These are phyloP conservation scores for Alviniconcha marisindica DNA, from an alignment of 1,140 invertebrate species.

Conservation along the genomic window DNA sequence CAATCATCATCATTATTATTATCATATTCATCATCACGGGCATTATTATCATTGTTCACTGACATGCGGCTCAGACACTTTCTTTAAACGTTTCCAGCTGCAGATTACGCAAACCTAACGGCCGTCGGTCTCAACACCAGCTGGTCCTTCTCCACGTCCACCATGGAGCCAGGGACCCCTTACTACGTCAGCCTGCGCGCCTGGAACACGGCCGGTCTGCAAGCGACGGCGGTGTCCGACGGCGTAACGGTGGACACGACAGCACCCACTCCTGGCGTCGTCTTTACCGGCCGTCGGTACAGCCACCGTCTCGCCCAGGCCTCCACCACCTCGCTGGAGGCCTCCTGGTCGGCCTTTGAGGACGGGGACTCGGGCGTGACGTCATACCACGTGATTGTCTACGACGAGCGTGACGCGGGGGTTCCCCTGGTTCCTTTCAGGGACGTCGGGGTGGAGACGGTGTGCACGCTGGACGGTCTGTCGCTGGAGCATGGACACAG, in stretches of 20 bases:
- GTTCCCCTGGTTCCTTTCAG: not conserved
- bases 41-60: too few species aligned
- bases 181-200: slow-evolving; percentile 52
- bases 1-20: too few species aligned
- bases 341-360: slow-evolving; percentile 54
- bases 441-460: slow-evolving; percentile 31
- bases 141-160: not conserved
- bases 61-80: too few species aligned
- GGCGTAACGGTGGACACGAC: slow-evolving; percentile 48
- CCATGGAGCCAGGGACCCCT: slow-evolving; percentile 36
- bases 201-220: slow-evolving; percentile 48
- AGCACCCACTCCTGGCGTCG: slow-evolving; percentile 44
- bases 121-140: slow-evolving; percentile 30
- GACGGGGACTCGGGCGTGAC: slow-evolving; percentile 49
- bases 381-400: slow-evolving; percentile 43
- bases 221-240: slow-evolving; percentile 45
- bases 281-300: slow-evolving; percentile 47
- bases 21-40: too few species aligned
- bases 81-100: slow-evolving; percentile 48
- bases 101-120: slow-evolving; percentile 30
- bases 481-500: slow-evolving; percentile 32
- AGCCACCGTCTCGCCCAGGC: slow-evolving; percentile 19
- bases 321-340: slow-evolving; percentile 29
- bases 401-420: not conserved
- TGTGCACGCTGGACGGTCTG: slow-evolving; percentile 7